Percentiles rank a stretch among this genome's conserved stretches.
These are phyloP conservation scores for Ptychobarbus kaznakovi DNA, from an alignment of 2,797 vertebrate species.

Conservation along the genomic window DNA sequence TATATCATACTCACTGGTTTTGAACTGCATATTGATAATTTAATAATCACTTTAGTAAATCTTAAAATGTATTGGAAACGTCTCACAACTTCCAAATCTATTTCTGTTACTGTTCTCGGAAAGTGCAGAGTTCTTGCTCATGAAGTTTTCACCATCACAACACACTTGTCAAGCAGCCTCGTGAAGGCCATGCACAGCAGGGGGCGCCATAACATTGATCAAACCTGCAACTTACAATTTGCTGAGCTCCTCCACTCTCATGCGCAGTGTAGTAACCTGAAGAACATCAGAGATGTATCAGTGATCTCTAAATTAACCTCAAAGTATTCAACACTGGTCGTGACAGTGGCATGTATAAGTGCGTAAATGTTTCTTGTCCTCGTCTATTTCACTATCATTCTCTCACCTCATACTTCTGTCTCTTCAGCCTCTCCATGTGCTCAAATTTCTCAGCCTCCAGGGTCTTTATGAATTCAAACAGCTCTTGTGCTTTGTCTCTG, in stretches of 20 bases:
- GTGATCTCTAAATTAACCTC: not conserved
- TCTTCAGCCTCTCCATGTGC: conserved; percentile 90
- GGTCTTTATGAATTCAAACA: conserved; percentile 87
- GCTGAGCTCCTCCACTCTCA: conserved; percentile 98
- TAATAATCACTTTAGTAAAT: not conserved
- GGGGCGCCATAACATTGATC: conserved; percentile 52
- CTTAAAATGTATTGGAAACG: not conserved
- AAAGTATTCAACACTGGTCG: not conserved
- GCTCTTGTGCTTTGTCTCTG: conserved; percentile 93
- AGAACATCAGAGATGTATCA: conserved; percentile 78
- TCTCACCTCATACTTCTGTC: conserved; percentile 95
- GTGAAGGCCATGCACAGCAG: conserved; percentile 78
- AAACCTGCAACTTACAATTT: conserved; percentile 90
- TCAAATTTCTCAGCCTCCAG: conserved; percentile 95
- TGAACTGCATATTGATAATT: not conserved
- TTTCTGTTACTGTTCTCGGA: not conserved
- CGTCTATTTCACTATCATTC: not conserved
- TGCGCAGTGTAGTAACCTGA: conserved; percentile 95
- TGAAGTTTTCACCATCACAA: not conserved
- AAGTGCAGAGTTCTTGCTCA: not conserved
- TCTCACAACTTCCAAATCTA: not conserved
- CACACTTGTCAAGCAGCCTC: not conserved
- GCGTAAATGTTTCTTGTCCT: not conserved
- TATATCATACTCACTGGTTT: not conserved
- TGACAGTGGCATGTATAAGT: not conserved